Evolutionary conservation across 2,888 invertebrate species (phyloP).

Genomic region (Alentia gelatinosa): DNA sequence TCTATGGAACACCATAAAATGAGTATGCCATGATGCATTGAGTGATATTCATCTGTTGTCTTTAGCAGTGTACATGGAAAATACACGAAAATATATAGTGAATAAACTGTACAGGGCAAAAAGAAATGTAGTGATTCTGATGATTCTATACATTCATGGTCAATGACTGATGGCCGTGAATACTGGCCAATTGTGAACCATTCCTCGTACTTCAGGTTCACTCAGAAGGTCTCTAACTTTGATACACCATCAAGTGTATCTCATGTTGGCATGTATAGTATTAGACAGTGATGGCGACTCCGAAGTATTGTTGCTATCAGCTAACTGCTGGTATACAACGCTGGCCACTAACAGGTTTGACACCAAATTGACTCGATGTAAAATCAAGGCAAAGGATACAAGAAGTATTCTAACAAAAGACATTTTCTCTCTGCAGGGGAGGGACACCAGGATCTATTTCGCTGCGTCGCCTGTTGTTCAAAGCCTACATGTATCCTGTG

Average conservation of each 20-base stretch:
- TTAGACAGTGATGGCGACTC: too few relatives aligned
- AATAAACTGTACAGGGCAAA: background rate
- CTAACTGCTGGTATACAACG: too few relatives aligned
- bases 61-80: background rate
- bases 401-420: too few relatives aligned
- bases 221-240: background rate
- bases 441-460: too few relatives aligned
- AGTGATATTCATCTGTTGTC: background rate
- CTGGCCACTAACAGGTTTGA: too few relatives aligned
- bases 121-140: background rate
- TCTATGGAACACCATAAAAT: background rate
- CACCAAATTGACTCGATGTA: too few relatives aligned
- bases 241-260: background rate
- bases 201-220: background rate
- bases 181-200: background rate
- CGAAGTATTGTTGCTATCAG: too few relatives aligned
- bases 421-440: too few relatives aligned
- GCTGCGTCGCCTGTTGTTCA: too few relatives aligned
- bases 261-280: background rate
- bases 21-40: background rate
- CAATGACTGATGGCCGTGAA: background rate
- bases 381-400: too few relatives aligned
- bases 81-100: background rate
- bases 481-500: too few relatives aligned
- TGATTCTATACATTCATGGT: background rate